Conservation (phyloP, 2,797 vertebrate species). For the Dicrostonyx torquatus region DNA sequence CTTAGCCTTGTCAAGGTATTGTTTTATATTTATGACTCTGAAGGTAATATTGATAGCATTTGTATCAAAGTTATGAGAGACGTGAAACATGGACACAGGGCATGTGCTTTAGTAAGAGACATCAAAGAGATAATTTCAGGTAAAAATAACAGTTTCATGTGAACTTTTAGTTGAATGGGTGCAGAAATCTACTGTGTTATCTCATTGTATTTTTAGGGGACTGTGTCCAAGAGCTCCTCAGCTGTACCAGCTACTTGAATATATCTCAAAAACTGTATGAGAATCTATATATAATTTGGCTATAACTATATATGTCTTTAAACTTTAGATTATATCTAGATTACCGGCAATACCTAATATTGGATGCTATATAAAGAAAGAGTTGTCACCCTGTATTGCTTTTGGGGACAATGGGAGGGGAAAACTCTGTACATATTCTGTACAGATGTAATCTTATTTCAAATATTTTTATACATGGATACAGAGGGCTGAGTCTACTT, state of each 20-base stretch:
- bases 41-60: not conserved
- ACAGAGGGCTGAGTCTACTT: not conserved
- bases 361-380: not conserved
- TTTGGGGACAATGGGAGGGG: not conserved
- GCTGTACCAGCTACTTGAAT: not conserved
- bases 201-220: not conserved
- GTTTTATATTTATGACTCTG: not conserved
- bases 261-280: not conserved
- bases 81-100: not conserved
- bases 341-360: not conserved
- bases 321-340: not conserved
- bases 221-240: not conserved
- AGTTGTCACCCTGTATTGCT: not conserved
- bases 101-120: not conserved
- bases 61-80: not conserved
- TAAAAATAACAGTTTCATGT: not conserved
- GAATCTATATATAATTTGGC: not conserved
- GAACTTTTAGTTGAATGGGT: not conserved
- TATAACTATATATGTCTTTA: not conserved
- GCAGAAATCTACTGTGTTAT: not conserved
- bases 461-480: not conserved
- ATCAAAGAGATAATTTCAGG: constrained; percentile 25
- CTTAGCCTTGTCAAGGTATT: not conserved
- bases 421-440: not conserved
- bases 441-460: not conserved